These are phyloP conservation scores for Hippocampus kuda DNA, from an alignment of 2,797 vertebrate genomes.

Conservation along the genomic window DNA sequence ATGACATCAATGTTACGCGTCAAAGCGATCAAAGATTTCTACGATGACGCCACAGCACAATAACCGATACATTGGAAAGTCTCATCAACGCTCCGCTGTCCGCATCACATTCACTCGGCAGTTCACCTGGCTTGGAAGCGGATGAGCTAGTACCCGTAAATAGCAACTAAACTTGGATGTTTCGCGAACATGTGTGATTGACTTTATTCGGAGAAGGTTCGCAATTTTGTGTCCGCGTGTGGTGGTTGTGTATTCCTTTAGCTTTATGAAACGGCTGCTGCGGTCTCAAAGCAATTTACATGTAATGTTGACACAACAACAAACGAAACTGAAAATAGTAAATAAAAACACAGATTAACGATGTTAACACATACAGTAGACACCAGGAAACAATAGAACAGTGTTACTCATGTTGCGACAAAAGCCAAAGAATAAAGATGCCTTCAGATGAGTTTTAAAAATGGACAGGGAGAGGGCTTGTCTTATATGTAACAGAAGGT, in stretches of 20 bases:
- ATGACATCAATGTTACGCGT: neutral
- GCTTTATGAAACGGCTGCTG: neutral
- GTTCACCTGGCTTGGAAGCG: neutral
- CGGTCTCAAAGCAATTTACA: neutral
- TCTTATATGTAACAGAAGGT: too few relatives aligned
- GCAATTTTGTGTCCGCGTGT: too few relatives aligned
- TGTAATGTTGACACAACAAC: too few relatives aligned
- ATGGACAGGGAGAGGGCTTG: too few relatives aligned
- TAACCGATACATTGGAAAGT: too few relatives aligned
- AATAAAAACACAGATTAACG: too few relatives aligned
- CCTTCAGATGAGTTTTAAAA: too few relatives aligned
- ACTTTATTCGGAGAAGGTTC: too few relatives aligned
- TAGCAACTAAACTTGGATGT: neutral
- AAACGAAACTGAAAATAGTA: neutral
- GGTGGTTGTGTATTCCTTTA: neutral
- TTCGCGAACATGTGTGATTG: neutral
- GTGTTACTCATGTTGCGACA: too few relatives aligned
- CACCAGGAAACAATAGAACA: too few relatives aligned
- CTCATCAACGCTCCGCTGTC: neutral
- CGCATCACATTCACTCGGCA: neutral
- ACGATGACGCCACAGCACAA: neutral
- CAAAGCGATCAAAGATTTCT: neutral
- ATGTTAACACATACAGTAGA: too few relatives aligned
- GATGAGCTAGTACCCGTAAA: neutral
- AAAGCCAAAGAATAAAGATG: too few relatives aligned